Evolutionary conservation across 1,140 invertebrate species (phyloP).

Genomic region (Metaphire vulgaris): DNA sequence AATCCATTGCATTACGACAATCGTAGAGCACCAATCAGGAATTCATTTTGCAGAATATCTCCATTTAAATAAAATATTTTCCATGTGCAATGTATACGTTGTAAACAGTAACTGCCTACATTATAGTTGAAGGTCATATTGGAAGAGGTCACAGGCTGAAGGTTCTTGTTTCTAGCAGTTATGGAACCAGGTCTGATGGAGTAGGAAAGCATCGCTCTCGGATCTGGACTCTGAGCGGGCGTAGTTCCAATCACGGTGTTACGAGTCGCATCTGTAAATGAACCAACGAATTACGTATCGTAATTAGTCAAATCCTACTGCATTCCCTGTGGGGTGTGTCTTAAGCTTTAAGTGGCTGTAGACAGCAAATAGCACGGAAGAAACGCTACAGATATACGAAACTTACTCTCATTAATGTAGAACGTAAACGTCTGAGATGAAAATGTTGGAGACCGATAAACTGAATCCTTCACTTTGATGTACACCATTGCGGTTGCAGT

Average conservation of each 20-base stretch:
- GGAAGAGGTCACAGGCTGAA: background rate
- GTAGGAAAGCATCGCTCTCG: background rate
- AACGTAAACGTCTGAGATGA: constrained; percentile 55
- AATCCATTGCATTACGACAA: too few species aligned
- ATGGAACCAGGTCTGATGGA: background rate
- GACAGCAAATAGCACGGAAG: too few species aligned
- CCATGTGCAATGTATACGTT: too few species aligned
- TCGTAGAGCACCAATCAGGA: too few species aligned
- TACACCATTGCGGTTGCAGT: constrained; percentile 52
- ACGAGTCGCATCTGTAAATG: background rate
- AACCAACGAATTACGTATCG: too few species aligned
- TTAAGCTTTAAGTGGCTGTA: too few species aligned
- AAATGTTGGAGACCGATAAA: constrained; percentile 74
- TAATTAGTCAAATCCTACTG: too few species aligned
- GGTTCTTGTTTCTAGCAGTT: background rate
- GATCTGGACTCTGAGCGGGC: background rate
- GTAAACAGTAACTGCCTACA: too few species aligned
- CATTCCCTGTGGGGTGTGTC: too few species aligned
- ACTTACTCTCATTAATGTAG: constrained; percentile 37
- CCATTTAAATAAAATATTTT: too few species aligned
- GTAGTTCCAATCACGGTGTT: background rate
- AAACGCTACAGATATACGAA: too few species aligned
- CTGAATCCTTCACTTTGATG: constrained; percentile 64
- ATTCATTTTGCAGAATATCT: too few species aligned
- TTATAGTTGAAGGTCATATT: background rate